phyloP scores from a whole-genome alignment of 2,113 vertebrate genomes.

The Orthonyx spaldingii region DNA sequence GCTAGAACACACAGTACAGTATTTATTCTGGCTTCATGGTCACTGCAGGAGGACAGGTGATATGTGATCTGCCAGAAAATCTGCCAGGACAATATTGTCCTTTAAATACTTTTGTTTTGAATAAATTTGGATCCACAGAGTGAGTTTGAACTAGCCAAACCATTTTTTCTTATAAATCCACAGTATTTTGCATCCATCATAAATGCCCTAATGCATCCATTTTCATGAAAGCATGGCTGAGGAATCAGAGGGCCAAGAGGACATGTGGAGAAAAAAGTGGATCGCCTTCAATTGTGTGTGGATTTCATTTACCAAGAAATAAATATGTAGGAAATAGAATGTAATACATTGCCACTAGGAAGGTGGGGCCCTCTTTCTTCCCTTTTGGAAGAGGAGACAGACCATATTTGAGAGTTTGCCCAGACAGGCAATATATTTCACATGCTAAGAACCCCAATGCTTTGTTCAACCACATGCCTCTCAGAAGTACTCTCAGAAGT shows the following conservation, averaged over 20 bases:
- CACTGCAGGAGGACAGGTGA: background rate
- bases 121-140: background rate
- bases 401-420: background rate
- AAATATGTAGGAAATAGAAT: background rate
- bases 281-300: background rate
- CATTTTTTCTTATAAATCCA: background rate
- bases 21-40: background rate
- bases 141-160: background rate
- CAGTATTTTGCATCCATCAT: background rate
- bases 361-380: background rate
- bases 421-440: background rate
- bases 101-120: background rate
- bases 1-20: background rate
- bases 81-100: background rate
- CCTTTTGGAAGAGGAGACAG: background rate
- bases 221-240: background rate
- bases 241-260: background rate
- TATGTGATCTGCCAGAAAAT: background rate
- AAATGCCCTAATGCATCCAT: background rate
- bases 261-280: background rate
- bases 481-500: background rate
- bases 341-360: background rate
- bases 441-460: background rate
- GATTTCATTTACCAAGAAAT: background rate
- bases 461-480: background rate